These are phyloP conservation scores for Pediacus dermestoides DNA, from an alignment of 2,888 invertebrate species.

Conservation along the genomic window DNA sequence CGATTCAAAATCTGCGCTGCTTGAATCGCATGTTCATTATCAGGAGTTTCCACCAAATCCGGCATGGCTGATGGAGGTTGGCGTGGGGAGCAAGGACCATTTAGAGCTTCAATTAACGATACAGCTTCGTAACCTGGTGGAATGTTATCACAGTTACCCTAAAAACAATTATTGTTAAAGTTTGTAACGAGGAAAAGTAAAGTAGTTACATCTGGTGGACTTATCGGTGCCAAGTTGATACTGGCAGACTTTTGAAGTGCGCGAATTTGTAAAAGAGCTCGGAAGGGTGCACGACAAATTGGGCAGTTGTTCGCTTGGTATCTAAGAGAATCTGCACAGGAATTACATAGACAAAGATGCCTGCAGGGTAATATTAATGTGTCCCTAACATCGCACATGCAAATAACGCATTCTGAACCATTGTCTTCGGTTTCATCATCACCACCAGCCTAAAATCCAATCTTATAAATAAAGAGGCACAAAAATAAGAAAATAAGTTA, in stretches of 20 bases:
- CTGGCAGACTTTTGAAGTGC: conserved; percentile 77
- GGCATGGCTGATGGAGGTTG: conserved; percentile 49
- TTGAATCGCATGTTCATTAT: conserved; percentile 63
- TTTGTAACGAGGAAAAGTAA: no score
- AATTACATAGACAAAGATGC: conserved; percentile 94
- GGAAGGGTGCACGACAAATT: conserved; percentile 97
- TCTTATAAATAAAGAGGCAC: conserved; percentile 20
- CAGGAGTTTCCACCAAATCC: conserved; percentile 55
- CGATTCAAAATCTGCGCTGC: conserved; percentile 69
- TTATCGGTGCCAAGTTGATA: conserved; percentile 53
- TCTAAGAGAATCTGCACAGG: conserved; percentile 93
- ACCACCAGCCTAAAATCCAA: conserved; percentile 43
- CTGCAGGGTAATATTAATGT: conserved; percentile 95
- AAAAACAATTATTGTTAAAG: conserved; percentile 14
- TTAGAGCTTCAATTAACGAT: conserved; percentile 90
- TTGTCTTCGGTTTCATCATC: conserved; percentile 90
- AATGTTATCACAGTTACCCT: conserved; percentile 77
- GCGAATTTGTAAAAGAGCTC: conserved; percentile 92
- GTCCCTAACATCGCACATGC: conserved; percentile 97
- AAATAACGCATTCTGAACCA: conserved; percentile 98
- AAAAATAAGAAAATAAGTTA: conserved; percentile 20
- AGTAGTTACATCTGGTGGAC: conserved; percentile 61
- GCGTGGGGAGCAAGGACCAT: conserved; percentile 75
- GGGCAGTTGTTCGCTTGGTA: conserved; percentile 99
- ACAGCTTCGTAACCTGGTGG: conserved; percentile 93